Percentiles rank a stretch among this genome's conserved stretches.
phyloP scores from a whole-genome alignment of 2,113 vertebrate species.

The Raja brachyura region DNA sequence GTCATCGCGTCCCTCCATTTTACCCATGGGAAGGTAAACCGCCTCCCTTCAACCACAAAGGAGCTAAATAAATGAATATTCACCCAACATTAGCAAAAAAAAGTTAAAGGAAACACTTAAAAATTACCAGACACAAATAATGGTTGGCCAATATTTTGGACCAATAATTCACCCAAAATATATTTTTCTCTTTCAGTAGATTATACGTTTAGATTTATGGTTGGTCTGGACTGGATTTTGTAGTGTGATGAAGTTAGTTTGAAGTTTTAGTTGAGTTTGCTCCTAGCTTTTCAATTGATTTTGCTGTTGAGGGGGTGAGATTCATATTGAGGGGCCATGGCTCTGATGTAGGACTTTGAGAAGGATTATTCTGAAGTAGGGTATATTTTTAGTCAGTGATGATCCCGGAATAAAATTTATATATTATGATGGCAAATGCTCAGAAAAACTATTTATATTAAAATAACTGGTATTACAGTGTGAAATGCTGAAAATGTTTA shows the following conservation, averaged over 20 bases:
- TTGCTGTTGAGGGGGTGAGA: no score
- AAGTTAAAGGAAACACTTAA: background rate
- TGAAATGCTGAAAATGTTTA: no score
- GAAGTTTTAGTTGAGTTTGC: background rate
- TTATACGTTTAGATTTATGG: background rate
- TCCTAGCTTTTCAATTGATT: no score
- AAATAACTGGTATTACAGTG: no score
- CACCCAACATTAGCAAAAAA: background rate
- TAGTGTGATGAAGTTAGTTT: background rate
- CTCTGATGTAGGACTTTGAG: no score
- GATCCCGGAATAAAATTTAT: background rate
- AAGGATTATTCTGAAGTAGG: no score
- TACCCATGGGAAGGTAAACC: background rate
- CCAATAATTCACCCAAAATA: background rate
- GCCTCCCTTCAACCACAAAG: background rate
- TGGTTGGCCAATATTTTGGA: background rate
- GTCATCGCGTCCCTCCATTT: background rate
- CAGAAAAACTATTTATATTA: no score
- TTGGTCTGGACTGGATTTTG: background rate
- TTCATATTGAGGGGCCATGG: no score
- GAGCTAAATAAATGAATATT: background rate
- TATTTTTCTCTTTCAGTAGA: background rate
- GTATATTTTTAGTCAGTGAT: background rate
- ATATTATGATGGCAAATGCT: no score
- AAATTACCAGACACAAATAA: background rate